Percentiles rank a stretch among this genome's conserved stretches.
phyloP scores from a whole-genome alignment of 1,140 invertebrate genomes.

The Acyrthosiphon pisum region DNA sequence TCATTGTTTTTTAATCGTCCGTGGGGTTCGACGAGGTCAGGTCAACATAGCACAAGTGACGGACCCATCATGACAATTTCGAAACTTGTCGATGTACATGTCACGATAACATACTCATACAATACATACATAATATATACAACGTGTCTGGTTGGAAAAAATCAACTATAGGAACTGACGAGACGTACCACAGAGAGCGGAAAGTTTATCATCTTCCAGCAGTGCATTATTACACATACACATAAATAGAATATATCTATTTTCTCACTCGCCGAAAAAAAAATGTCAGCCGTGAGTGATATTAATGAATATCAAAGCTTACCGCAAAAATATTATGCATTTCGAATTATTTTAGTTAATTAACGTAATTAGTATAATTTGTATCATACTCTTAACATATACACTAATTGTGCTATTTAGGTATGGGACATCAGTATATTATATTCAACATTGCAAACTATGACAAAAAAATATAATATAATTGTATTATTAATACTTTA shows the following conservation, averaged over 20 bases:
- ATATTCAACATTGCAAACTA: not conserved
- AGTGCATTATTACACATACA: not conserved
- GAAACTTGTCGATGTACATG: not conserved
- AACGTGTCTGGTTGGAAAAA: not conserved
- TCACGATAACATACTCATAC: not conserved
- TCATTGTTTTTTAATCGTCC: conserved; percentile 15
- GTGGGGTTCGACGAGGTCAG: not conserved
- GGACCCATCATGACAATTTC: conserved; percentile 5
- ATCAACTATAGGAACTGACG: not conserved
- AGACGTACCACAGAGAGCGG: not conserved
- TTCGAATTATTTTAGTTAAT: not conserved
- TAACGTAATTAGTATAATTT: not conserved
- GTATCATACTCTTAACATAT: not conserved
- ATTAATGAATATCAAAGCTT: not conserved
- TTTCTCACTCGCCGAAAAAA: not conserved
- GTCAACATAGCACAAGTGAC: not conserved
- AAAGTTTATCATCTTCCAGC: not conserved
- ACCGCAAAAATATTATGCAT: not conserved
- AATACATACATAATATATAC: not conserved
- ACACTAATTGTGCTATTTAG: not conserved
- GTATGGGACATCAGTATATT: not conserved
- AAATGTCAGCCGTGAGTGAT: not conserved
- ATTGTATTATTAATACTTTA: not conserved
- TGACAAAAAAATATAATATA: not conserved
- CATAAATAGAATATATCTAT: not conserved